A percentile compares a stretch with the other conserved stretches of the same genome.
Conservation (phyloP, 2,797 vertebrate genomes). For the Etheostoma perlongum region DNA sequence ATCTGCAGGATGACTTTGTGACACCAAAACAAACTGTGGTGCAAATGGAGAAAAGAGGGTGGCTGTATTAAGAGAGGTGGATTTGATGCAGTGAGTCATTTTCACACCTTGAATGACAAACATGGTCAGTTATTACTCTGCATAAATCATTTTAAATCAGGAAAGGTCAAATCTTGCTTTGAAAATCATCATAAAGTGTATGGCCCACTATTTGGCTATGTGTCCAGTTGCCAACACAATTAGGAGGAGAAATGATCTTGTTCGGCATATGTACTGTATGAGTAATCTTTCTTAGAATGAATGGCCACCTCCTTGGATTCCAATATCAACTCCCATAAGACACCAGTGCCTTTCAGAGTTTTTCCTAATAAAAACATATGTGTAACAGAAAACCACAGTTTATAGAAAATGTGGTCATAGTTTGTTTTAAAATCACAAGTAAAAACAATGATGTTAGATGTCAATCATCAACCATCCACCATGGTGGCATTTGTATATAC, state of each 20-base stretch:
- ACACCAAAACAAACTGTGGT: too few species aligned
- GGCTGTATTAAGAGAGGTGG: too few species aligned
- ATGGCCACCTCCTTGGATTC: not conserved
- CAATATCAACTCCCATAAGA: slow-evolving; percentile 6
- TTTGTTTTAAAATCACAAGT: slow-evolving; percentile 6
- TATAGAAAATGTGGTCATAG: slow-evolving; percentile 6
- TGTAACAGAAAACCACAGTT: slow-evolving; percentile 9
- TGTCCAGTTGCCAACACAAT: slow-evolving; percentile 1
- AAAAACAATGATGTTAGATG: not conserved
- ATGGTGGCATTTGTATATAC: not conserved
- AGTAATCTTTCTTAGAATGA: slow-evolving; percentile 24
- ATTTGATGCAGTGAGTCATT: too few species aligned
- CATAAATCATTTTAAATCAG: not conserved
- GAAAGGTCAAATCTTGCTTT: not conserved
- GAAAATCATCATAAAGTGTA: not conserved
- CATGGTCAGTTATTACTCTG: too few species aligned
- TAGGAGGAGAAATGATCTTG: not conserved
- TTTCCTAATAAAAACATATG: slow-evolving; percentile 10
- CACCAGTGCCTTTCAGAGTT: not conserved
- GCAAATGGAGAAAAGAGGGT: too few species aligned
- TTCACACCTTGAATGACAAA: not conserved
- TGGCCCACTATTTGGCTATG: not conserved
- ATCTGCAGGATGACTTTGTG: too few species aligned
- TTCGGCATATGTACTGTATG: not conserved
- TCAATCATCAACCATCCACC: not conserved